These are phyloP conservation scores for Norana najaformis DNA, from an alignment of 2,888 invertebrate species.

Conservation along the genomic window DNA sequence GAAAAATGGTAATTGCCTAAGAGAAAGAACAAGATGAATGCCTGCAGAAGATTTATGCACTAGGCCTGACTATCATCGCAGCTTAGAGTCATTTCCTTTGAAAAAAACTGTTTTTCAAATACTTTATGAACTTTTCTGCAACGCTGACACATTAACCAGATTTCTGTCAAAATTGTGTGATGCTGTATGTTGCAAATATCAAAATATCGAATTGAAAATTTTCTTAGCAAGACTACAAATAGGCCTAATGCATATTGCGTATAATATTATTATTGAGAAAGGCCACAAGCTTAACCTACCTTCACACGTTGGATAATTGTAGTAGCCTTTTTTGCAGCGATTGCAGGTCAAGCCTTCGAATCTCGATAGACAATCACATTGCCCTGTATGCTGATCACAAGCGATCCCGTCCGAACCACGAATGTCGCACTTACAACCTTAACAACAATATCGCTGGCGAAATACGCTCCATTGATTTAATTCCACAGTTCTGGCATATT, in stretches of 20 bases:
- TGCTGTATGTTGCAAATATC: too few relatives aligned
- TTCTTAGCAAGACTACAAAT: neutral
- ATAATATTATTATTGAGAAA: too few relatives aligned
- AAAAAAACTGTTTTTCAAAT: too few relatives aligned
- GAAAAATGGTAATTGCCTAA: neutral
- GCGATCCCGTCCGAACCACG: slow-evolving; percentile 85
- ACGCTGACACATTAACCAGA: too few relatives aligned
- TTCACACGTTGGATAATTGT: slow-evolving; percentile 96
- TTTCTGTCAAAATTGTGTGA: too few relatives aligned
- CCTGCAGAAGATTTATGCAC: neutral
- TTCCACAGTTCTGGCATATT: too few relatives aligned
- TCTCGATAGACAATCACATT: slow-evolving; percentile 56
- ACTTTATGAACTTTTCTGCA: too few relatives aligned
- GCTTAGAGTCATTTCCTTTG: too few relatives aligned
- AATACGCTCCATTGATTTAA: too few relatives aligned
- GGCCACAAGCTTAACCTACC: slow-evolving; percentile 64
- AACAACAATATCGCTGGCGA: too few relatives aligned
- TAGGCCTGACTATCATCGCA: too few relatives aligned
- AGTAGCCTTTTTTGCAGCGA: slow-evolving; percentile 68
- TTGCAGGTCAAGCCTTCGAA: slow-evolving; percentile 56
- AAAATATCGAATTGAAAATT: too few relatives aligned
- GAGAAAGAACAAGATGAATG: neutral
- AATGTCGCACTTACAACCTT: slow-evolving; percentile 34
- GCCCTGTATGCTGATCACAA: slow-evolving; percentile 58
- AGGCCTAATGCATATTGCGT: neutral